Conservation (phyloP, 2,888 invertebrate genomes). For the Leptopilina drosophilae region DNA sequence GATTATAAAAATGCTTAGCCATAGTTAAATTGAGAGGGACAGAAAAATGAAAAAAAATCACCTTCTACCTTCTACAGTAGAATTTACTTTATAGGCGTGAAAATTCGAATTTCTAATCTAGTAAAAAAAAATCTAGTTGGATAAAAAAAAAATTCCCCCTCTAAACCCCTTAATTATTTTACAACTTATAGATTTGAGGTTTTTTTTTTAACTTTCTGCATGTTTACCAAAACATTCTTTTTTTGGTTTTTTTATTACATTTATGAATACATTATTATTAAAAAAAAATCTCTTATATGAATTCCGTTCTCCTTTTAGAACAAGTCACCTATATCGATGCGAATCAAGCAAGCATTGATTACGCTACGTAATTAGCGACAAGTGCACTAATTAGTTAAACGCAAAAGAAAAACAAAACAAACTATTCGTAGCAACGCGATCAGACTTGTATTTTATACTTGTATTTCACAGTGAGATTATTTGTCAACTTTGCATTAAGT, state of each 20-base stretch:
- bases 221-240: slow-evolving; percentile 44
- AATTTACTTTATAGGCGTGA: slow-evolving; percentile 33
- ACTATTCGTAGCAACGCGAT: slow-evolving; percentile 46
- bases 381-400: slow-evolving; percentile 44
- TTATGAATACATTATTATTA: slow-evolving; percentile 13
- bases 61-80: slow-evolving; percentile 36
- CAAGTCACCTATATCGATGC: slow-evolving; percentile 27
- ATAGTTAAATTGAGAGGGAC: slow-evolving; percentile 36
- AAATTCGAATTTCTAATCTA: slow-evolving; percentile 42
- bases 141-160: background rate
- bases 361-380: slow-evolving; percentile 46
- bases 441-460: slow-evolving; percentile 63
- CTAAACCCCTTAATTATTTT: background rate
- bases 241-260: slow-evolving; percentile 38
- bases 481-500: slow-evolving; percentile 60
- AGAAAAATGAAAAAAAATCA: slow-evolving; percentile 42
- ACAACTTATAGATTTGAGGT: slow-evolving; percentile 10
- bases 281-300: too few species aligned
- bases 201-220: slow-evolving; percentile 40
- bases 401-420: background rate
- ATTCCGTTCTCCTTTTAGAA: background rate
- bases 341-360: slow-evolving; percentile 42
- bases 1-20: slow-evolving; percentile 43
- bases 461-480: slow-evolving; percentile 59
- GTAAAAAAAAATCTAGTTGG: slow-evolving; percentile 20